Percentiles rank a stretch among this genome's conserved stretches.
Conservation (phyloP, 2,113 vertebrate genomes). For the Lagopus muta region DNA sequence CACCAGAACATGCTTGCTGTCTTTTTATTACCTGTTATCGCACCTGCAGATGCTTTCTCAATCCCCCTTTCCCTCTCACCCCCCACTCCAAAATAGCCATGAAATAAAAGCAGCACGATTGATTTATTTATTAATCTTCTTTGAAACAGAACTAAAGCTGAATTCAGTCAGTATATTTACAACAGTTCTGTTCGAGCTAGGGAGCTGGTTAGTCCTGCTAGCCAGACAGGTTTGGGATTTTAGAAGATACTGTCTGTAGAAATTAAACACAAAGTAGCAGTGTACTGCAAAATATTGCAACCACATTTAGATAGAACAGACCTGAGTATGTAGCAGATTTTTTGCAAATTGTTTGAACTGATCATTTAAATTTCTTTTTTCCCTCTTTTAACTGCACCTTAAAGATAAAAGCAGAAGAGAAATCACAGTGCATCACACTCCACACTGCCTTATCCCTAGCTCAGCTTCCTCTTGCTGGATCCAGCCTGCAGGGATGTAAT, state of each 20-base stretch:
- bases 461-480: neutral
- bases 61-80: neutral
- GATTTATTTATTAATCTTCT: neutral
- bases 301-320: neutral
- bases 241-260: neutral
- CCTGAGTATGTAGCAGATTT: neutral
- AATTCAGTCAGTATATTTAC: neutral
- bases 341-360: neutral
- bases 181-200: neutral
- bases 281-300: neutral
- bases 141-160: neutral
- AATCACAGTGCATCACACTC: neutral
- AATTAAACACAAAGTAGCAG: neutral
- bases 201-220: neutral
- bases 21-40: neutral
- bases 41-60: neutral
- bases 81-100: neutral
- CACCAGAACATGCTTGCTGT: neutral
- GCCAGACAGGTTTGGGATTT: neutral
- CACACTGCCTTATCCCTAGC: neutral
- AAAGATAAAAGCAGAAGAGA: neutral
- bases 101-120: neutral
- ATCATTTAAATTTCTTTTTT: neutral
- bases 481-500: neutral
- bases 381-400: neutral